These are phyloP conservation scores for Myotis planiceps DNA, from an alignment of 2,797 vertebrate genomes.

Conservation along the genomic window DNA sequence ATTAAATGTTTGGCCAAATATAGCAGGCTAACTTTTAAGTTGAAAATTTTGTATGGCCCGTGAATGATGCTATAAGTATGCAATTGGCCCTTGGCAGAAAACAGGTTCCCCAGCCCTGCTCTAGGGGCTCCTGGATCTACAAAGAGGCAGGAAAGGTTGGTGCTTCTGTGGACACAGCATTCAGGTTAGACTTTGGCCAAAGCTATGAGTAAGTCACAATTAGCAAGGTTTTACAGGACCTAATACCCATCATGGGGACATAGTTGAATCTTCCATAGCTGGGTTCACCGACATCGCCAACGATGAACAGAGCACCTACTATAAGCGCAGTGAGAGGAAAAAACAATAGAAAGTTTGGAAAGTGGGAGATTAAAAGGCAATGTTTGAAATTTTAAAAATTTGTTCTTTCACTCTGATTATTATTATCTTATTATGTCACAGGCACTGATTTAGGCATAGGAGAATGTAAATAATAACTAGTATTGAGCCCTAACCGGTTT, in stretches of 20 bases:
- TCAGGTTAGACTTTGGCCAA: slow-evolving; percentile 39
- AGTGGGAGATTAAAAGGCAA: neutral
- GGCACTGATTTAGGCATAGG: neutral
- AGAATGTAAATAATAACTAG: neutral
- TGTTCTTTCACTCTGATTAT: neutral
- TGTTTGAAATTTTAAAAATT: neutral
- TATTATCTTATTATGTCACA: neutral
- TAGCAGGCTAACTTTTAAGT: no score
- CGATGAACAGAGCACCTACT: neutral
- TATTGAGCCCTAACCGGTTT: neutral
- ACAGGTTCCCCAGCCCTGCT: no score
- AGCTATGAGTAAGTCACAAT: neutral
- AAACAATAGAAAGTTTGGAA: neutral
- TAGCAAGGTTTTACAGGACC: neutral
- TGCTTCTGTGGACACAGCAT: neutral
- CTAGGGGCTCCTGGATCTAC: neutral
- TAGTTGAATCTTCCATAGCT: neutral
- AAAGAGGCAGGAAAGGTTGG: neutral
- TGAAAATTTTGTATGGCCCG: no score
- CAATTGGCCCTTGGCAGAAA: no score
- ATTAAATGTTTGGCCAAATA: no score
- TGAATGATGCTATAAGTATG: no score
- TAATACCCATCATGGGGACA: neutral
- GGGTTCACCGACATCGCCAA: neutral
- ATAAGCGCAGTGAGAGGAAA: neutral